phyloP scores from a whole-genome alignment of 2,113 vertebrate species.

The Anguilla rostrata region DNA sequence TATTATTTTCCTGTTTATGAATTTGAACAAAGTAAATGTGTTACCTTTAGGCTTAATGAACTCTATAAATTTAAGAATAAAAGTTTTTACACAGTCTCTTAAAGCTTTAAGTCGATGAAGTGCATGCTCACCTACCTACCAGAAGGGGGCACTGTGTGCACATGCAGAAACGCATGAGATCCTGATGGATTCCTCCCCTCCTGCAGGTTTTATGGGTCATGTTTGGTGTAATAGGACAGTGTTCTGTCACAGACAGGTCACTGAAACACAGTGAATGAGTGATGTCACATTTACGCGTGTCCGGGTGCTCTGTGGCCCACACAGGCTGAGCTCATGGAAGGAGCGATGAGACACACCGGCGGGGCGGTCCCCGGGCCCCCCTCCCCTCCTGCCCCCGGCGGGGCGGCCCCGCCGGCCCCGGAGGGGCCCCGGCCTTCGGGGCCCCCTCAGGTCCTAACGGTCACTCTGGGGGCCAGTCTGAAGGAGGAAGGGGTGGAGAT shows the following conservation, averaged over 20 bases:
- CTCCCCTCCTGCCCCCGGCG: background rate
- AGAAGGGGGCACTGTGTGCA: background rate
- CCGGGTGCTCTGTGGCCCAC: background rate
- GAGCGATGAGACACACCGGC: slow-evolving; percentile 21
- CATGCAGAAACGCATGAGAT: background rate
- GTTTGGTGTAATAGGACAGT: background rate
- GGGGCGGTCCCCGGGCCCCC: background rate
- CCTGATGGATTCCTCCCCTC: background rate
- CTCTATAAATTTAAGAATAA: too few species aligned
- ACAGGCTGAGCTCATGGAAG: slow-evolving; percentile 22
- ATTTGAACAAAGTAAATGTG: too few species aligned
- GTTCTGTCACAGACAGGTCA: background rate
- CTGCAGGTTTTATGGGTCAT: background rate
- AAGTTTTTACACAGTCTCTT: too few species aligned
- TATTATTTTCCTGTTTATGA: too few species aligned
- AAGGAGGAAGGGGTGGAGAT: slow-evolving; percentile 23
- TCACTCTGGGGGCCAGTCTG: slow-evolving; percentile 21
- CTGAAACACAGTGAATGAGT: background rate
- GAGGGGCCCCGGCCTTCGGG: slow-evolving; percentile 4
- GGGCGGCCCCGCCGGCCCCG: background rate
- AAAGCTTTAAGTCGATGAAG: background rate
- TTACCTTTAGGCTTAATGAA: too few species aligned
- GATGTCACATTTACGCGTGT: background rate
- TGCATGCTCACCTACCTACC: background rate
- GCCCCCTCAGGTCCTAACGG: slow-evolving; percentile 4